Evolutionary conservation across 2,797 vertebrate genomes (phyloP).

Genomic region (Danio choprae): DNA sequence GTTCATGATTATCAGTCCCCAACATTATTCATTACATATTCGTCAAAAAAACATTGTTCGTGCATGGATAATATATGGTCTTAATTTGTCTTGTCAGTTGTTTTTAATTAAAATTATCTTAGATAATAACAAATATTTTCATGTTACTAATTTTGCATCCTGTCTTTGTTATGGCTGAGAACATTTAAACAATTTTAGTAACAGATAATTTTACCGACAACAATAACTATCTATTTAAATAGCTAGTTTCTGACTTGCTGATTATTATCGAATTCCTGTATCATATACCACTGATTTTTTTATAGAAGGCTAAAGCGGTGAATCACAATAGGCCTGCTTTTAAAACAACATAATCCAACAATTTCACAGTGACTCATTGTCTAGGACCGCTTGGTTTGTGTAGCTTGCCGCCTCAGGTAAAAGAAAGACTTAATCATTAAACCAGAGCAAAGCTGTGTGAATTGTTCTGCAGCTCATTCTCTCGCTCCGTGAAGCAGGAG

Average conservation of each 20-base stretch:
- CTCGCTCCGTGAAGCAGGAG: background rate
- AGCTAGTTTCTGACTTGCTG: background rate
- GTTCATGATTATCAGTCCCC: background rate
- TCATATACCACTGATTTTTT: background rate
- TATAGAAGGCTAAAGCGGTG: background rate
- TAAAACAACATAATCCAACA: constrained; percentile 23
- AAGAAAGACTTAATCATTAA: constrained; percentile 28
- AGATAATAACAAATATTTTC: background rate
- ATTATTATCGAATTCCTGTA: background rate
- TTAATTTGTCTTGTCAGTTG: background rate
- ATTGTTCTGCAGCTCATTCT: constrained; percentile 6
- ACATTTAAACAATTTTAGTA: background rate
- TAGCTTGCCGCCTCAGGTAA: constrained; percentile 3
- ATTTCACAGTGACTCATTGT: constrained; percentile 25
- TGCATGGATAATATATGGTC: background rate
- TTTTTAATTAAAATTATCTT: background rate
- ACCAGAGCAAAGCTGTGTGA: background rate
- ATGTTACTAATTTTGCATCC: background rate
- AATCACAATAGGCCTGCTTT: constrained; percentile 17
- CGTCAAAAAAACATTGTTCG: background rate
- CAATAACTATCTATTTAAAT: background rate
- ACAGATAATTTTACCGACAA: background rate
- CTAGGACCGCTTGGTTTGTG: background rate
- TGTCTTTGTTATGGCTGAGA: background rate
- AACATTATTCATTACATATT: background rate